Percentiles rank a stretch among this genome's conserved stretches.
Evolutionary conservation across 2,888 invertebrate genomes (phyloP).

Genomic region (Hanleya hanleyi): DNA sequence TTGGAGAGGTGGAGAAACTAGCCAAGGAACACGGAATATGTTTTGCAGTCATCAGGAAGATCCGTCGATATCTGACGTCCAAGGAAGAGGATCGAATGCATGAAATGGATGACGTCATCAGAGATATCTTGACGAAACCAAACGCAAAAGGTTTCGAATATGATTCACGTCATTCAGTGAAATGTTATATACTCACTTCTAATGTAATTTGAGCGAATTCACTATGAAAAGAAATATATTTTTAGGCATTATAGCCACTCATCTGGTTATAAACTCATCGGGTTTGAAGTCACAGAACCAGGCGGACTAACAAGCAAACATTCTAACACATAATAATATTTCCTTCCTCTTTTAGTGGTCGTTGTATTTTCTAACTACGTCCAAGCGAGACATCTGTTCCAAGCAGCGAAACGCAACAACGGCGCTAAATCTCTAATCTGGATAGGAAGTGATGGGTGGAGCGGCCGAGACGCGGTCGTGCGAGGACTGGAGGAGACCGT

Average conservation of each 20-base stretch:
- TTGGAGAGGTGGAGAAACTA: constrained; percentile 73
- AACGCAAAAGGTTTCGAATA: constrained; percentile 76
- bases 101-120: constrained; percentile 69
- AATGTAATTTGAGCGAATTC: too few relatives aligned
- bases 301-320: too few relatives aligned
- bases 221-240: too few relatives aligned
- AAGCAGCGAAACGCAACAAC: constrained; percentile 71
- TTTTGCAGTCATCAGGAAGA: constrained; percentile 74
- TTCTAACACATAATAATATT: too few relatives aligned
- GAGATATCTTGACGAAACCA: constrained; percentile 72
- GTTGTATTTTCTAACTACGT: not conserved
- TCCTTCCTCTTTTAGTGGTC: not conserved
- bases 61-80: constrained; percentile 31
- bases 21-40: constrained; percentile 76
- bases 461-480: constrained; percentile 56
- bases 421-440: constrained; percentile 73
- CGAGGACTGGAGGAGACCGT: constrained; percentile 70
- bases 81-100: constrained; percentile 70
- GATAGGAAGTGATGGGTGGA: constrained; percentile 78
- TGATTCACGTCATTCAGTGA: too few relatives aligned
- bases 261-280: too few relatives aligned
- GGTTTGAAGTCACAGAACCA: too few relatives aligned
- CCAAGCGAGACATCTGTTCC: constrained; percentile 66
- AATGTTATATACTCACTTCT: too few relatives aligned
- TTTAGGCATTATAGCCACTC: too few relatives aligned